Conservation (phyloP, 2,113 vertebrate genomes). For the Neolamprologus cancellatus region DNA sequence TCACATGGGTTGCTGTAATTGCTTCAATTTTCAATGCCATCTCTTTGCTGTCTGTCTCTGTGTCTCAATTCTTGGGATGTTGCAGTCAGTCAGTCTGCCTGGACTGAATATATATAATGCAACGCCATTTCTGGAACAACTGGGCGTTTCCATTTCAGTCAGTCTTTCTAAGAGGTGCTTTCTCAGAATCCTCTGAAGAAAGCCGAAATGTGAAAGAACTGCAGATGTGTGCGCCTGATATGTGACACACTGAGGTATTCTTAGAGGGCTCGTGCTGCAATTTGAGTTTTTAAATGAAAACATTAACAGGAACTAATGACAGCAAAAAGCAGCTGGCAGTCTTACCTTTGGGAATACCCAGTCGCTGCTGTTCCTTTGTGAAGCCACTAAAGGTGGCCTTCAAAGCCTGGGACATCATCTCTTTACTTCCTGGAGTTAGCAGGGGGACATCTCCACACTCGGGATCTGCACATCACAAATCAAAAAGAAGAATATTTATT, state of each 20-base stretch:
- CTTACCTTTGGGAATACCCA: constrained; percentile 95
- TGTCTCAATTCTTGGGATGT: neutral
- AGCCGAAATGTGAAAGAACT: neutral
- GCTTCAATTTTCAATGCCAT: constrained; percentile 20
- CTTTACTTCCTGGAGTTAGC: constrained; percentile 96
- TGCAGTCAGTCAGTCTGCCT: constrained; percentile 10
- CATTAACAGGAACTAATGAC: neutral
- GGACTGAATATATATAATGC: neutral
- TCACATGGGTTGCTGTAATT: constrained; percentile 5
- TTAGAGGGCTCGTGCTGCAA: neutral
- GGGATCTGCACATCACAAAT: constrained; percentile 77
- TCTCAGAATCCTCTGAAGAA: neutral
- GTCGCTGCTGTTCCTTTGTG: constrained; percentile 90
- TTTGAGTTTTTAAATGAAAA: neutral
- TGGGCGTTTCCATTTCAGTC: neutral
- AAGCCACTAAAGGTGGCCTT: constrained; percentile 97
- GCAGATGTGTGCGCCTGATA: neutral
- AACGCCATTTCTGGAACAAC: neutral
- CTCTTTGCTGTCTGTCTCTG: constrained; percentile 11
- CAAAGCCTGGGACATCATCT: constrained; percentile 98
- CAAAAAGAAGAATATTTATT: neutral
- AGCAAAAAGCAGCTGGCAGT: neutral
- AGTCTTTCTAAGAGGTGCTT: neutral
- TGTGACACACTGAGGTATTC: neutral
- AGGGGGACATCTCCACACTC: constrained; percentile 95